Evolutionary conservation across 2,113 vertebrate genomes (phyloP), one percentile per base, ranked within the genome.

Genomic region (Onychostruthus taczanowskii): DNA sequence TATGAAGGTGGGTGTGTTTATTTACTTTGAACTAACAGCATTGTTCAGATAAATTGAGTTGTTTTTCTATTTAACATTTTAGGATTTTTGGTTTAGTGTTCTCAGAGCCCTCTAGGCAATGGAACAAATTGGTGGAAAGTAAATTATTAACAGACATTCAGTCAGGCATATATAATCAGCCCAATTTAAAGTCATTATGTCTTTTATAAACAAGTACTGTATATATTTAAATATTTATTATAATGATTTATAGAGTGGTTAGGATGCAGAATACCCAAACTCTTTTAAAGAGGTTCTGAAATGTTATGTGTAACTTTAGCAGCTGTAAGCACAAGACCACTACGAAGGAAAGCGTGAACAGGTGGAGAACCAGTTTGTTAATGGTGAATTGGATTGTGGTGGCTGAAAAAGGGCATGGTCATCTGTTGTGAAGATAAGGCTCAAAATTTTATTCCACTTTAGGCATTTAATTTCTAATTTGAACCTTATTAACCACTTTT

Each of bases 171-270:
- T 28, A 59, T 82, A 91, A 95, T 81, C 46, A 94, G 46, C 37
- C 59, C 16, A 79, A 93, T 69, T 94, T 76, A 80, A 95, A 91
- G 39, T 85, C 50, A 85, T 93, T 87, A 94, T 91, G 37, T 66
- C 74, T 93, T 93, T 85, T 39, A 94, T 94, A 95, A 96, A 91
- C 78, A 83, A 87, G 33, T 33, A 55, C 16, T 69, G 50, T 73
- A 83, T 83, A 69, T 66, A 91, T 87, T 85, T 89, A 91, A 95
- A 93, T 95, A 94, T 91, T 93, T 89, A 84, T 14, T 9, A n/a
- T 69, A 79, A 68, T 2, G 89, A 41, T 94, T 89, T 55, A 49
- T 24, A 52, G 13, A 84, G 12, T 52, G 16, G 41, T 31, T 75
- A 73, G 53, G 41, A 73, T 91, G 43, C 7, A 87, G 58, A 87